Base-by-base conservation (phyloP, 2,797 vertebrate species). In the Tokudaia tokunoshimensis region DNA sequence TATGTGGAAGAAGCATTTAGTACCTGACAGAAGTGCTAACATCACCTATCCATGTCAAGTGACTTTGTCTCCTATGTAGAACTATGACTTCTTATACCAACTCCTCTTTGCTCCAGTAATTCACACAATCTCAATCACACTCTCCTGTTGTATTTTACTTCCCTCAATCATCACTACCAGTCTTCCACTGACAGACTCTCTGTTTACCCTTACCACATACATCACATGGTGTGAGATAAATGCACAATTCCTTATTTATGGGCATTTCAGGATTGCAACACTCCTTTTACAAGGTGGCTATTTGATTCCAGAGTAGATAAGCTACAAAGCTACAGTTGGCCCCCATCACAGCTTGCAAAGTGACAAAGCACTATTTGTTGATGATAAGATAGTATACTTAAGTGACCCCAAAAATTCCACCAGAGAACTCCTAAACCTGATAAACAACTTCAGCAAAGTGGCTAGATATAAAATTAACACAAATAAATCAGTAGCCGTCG, bases 231-330 rank as follows among this genome's bases (percentile, higher is more conserved):
- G 61, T 26, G 83, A 97, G 94, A 97, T 95, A 96, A 97, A 97
- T 88, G 95, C 80, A 94, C 76, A 72, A 85, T 75, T 80, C 87
- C 94, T 94, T 95, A 92, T 97, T 98, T 97, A 97, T 61, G 91
- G 92, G 74, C 86, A 97, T 96, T 95, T 95, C 92, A 93, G 93
- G 94, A 97, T 96, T 96, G 94, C 97, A 80, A 97, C 94, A 96
- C 72, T 76, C 13, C 52, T 96, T 97, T 97, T 98, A 97, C 97
- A 96, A 96, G 96, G 94, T 92, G 70, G 92, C 86, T 63, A 92
- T 92, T 94, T 89, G 96, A 96, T 97, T 96, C 93, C 96, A 94
- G 94, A 52, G 59, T 92, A 95, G 97, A 97, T 95, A 97, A 96
- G 87, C 91, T 92, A 87, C 92, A 96, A 90, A 96, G 93, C 81